These are phyloP conservation scores for Serilophus lunatus DNA, from an alignment of 2,113 vertebrate genomes.

Conservation along the genomic window DNA sequence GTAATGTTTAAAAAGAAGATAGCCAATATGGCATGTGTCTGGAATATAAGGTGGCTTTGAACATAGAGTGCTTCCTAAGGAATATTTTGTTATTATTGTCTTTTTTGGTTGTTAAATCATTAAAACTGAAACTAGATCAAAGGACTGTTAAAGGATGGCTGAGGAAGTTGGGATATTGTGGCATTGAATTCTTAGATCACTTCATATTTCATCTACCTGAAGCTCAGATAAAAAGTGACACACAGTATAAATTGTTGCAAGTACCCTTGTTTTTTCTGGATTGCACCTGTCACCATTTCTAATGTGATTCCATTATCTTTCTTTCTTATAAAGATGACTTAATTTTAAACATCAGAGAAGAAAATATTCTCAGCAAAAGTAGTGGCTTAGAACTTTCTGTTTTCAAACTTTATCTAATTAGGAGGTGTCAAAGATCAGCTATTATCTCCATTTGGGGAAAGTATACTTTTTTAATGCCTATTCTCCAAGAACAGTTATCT, in stretches of 20 bases:
- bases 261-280: not conserved
- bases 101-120: not conserved
- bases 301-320: not conserved
- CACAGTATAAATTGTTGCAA: not conserved
- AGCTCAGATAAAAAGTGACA: not conserved
- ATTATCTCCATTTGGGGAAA: not conserved
- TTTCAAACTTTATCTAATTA: not conserved
- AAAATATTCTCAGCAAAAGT: not conserved
- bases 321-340: not conserved
- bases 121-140: not conserved
- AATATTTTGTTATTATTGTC: not conserved
- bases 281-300: not conserved
- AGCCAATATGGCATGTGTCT: not conserved
- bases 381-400: not conserved
- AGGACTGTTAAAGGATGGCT: not conserved
- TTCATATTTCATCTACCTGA: not conserved
- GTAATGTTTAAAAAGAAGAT: slow-evolving; percentile 21
- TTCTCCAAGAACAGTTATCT: not conserved
- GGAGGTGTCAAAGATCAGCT: not conserved
- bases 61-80: not conserved
- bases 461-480: not conserved
- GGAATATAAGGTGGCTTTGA: not conserved
- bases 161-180: not conserved
- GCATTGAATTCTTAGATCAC: not conserved
- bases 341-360: not conserved